A percentile compares a stretch with the other conserved stretches of the same genome.
Evolutionary conservation across 2,113 vertebrate genomes (phyloP).

Genomic region (Pangasianodon gigas): DNA sequence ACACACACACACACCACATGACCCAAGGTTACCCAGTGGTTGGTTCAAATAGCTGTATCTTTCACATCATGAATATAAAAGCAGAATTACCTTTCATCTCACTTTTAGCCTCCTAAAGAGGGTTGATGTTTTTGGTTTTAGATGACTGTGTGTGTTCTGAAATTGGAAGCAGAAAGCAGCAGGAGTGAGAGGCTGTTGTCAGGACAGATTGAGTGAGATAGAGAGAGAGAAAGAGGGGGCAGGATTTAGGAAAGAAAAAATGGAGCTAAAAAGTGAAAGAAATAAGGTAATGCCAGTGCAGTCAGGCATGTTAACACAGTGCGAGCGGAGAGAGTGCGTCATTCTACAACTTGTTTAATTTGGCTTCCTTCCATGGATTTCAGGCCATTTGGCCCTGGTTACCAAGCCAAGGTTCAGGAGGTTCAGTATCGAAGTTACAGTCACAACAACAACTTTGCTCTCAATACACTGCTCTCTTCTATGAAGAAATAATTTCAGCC

Average conservation of each 20-base stretch:
- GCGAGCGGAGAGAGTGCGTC: background rate
- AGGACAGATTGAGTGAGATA: background rate
- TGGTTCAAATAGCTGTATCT: conserved; percentile 9
- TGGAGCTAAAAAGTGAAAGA: background rate
- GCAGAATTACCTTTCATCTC: background rate
- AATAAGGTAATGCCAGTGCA: background rate
- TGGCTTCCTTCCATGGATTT: conserved; percentile 42
- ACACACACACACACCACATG: conserved; percentile 23
- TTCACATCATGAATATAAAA: background rate
- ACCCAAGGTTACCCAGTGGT: conserved; percentile 23
- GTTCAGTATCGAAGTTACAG: conserved; percentile 1
- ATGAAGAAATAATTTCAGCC: background rate
- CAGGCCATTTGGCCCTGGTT: conserved; percentile 30
- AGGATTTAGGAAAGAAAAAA: background rate
- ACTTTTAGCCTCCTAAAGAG: background rate
- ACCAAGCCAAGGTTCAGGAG: conserved; percentile 48
- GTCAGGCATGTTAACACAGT: background rate
- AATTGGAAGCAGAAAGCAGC: background rate
- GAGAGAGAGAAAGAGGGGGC: background rate
- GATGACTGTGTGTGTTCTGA: conserved; percentile 3
- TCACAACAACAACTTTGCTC: conserved; percentile 23
- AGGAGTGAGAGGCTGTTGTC: background rate
- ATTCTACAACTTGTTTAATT: conserved; percentile 35
- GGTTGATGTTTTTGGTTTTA: background rate
- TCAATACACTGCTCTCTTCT: background rate